Percentiles rank a stretch among this genome's conserved stretches.
phyloP scores from a whole-genome alignment of 2,113 vertebrate species.

The Serilophus lunatus region DNA sequence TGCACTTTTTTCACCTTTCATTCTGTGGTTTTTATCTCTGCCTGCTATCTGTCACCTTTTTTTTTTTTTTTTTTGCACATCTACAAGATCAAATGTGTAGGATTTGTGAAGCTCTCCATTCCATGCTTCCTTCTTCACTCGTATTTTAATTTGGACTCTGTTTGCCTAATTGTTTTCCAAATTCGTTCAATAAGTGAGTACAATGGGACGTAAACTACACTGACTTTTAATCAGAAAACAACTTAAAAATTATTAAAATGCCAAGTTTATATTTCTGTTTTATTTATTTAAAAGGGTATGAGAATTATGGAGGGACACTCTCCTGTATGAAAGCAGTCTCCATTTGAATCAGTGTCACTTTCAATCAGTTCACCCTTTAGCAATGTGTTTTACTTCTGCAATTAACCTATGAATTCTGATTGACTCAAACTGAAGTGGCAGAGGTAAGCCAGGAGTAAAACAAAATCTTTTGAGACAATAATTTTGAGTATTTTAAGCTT shows the following conservation, averaged over 20 bases:
- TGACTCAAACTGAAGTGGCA: background rate
- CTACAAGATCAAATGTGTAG: background rate
- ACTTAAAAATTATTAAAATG: background rate
- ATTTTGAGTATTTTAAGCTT: background rate
- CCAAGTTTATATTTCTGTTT: background rate
- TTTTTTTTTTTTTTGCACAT: background rate
- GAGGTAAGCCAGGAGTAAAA: background rate
- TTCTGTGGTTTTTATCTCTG: background rate
- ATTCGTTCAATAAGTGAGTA: background rate
- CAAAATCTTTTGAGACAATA: background rate
- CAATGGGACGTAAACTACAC: background rate
- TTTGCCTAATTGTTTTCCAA: background rate
- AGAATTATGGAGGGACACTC: background rate
- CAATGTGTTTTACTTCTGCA: background rate
- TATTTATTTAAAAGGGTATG: background rate
- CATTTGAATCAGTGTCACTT: background rate
- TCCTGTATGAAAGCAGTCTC: background rate
- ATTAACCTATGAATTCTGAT: background rate
- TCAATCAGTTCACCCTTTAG: background rate
- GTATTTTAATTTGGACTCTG: background rate
- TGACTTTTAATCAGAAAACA: background rate
- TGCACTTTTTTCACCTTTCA: background rate
- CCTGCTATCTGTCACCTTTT: background rate
- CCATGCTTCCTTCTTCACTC: background rate
- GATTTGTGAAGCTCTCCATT: background rate